These are phyloP conservation scores for Astur gentilis DNA, from an alignment of 2,113 vertebrate species.

Conservation along the genomic window DNA sequence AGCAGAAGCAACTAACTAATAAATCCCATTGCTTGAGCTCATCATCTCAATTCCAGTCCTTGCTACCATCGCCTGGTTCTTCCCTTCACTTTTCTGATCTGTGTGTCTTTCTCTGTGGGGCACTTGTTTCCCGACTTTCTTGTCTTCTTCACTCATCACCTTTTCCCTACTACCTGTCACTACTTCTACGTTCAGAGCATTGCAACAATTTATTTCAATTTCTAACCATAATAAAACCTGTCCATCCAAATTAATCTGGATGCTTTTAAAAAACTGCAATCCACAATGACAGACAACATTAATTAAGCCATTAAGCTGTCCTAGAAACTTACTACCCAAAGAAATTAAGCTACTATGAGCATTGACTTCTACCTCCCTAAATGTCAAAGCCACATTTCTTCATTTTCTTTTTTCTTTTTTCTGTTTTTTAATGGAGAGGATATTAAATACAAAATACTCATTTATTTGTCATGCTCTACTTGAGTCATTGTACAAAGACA, in stretches of 20 bases:
- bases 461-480: not conserved
- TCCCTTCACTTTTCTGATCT: not conserved
- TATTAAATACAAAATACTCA: not conserved
- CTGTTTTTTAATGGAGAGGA: not conserved
- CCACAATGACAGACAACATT: not conserved
- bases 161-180: not conserved
- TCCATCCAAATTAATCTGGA: not conserved
- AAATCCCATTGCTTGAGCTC: not conserved
- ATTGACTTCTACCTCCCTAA: not conserved
- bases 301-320: not conserved
- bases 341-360: not conserved
- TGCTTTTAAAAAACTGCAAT: not conserved
- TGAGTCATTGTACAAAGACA: not conserved
- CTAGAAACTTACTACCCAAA: not conserved
- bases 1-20: not conserved
- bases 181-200: not conserved
- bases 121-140: not conserved
- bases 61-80: not conserved
- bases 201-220: slow-evolving; percentile 7
- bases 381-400: not conserved
- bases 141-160: not conserved
- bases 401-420: too few relatives aligned
- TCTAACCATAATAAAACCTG: not conserved
- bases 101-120: not conserved
- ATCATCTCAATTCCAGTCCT: not conserved